phyloP scores from a whole-genome alignment of 2,888 invertebrate genomes.

The Proisotoma minuta region DNA sequence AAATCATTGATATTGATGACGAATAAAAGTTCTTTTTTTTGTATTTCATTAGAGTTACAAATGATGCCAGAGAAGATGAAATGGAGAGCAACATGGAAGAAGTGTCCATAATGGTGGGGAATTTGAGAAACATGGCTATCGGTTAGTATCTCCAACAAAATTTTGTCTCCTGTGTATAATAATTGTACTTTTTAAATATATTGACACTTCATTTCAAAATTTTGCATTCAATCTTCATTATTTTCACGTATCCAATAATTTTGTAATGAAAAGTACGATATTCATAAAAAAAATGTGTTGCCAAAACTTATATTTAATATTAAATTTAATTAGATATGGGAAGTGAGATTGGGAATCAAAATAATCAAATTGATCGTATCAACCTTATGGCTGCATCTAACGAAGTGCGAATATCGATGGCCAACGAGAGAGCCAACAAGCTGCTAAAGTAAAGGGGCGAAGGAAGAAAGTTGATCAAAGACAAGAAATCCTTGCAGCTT shows the following conservation, averaged over 20 bases:
- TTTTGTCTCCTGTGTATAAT: background rate
- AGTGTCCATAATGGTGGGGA: conserved; percentile 96
- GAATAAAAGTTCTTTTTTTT: too few species aligned
- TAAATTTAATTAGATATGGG: too few species aligned
- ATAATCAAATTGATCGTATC: conserved; percentile 93
- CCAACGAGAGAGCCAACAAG: conserved; percentile 94
- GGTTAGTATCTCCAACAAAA: too few species aligned
- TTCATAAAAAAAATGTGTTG: too few species aligned
- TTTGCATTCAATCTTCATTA: too few species aligned
- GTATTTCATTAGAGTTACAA: conserved; percentile 73
- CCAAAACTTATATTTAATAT: too few species aligned
- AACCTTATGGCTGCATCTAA: conserved; percentile 95
- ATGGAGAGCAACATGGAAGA: conserved; percentile 99
- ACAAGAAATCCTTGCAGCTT: background rate
- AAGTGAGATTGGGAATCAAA: conserved; percentile 95
- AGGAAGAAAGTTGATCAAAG: conserved; percentile 4
- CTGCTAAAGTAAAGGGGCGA: conserved; percentile 58
- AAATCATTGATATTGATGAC: background rate
- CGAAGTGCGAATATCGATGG: conserved; percentile 91
- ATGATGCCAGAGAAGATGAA: conserved; percentile 96
- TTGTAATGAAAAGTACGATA: too few species aligned
- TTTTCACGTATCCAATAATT: too few species aligned
- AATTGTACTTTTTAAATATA: too few species aligned
- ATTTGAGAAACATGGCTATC: conserved; percentile 98
- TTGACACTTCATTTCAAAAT: too few species aligned